A percentile compares a stretch with the other conserved stretches of the same genome.
phyloP scores from a whole-genome alignment of 37 sponge, comb jelly and placozoan species.

The Ianthella basta region DNA sequence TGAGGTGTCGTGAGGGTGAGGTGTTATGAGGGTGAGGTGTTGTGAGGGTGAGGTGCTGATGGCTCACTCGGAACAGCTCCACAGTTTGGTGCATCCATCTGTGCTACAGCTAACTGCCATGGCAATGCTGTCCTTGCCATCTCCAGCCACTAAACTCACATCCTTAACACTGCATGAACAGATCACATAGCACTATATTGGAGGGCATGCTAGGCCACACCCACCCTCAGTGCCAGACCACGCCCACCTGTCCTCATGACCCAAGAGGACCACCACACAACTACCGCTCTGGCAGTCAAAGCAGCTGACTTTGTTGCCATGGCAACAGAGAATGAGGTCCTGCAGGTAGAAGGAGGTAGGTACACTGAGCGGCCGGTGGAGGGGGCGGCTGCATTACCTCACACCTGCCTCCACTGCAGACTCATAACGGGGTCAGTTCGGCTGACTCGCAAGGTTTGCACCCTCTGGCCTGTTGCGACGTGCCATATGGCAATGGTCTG shows the following conservation, averaged over 20 bases:
- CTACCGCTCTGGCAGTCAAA: constrained; percentile 30
- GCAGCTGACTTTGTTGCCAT: constrained; percentile 44
- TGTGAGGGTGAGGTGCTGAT: neutral
- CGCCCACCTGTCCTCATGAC: constrained; percentile 61
- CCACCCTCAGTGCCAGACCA: neutral
- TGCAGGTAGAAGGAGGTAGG: neutral
- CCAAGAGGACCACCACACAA: constrained; percentile 54
- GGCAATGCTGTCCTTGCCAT: constrained; percentile 6
- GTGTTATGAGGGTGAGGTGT: too few relatives aligned
- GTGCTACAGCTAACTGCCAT: constrained; percentile 43
- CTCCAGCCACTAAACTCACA: constrained; percentile 36
- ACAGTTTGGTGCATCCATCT: constrained; percentile 64
- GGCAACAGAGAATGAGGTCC: neutral
- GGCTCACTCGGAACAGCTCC: constrained; percentile 57
- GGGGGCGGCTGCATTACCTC: neutral
- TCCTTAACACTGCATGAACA: constrained; percentile 50
- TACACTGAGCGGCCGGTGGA: neutral
- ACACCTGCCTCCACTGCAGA: constrained; percentile 59
- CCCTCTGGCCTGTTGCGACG: constrained; percentile 46
- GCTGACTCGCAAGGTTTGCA: constrained; percentile 43
- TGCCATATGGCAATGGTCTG: constrained; percentile 72
- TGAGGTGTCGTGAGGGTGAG: neutral
- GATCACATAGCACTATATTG: neutral
- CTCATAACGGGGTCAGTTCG: constrained; percentile 51
- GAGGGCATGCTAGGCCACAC: neutral